Evolutionary conservation across 1,140 invertebrate species (phyloP).

Genomic region (Musca domestica): DNA sequence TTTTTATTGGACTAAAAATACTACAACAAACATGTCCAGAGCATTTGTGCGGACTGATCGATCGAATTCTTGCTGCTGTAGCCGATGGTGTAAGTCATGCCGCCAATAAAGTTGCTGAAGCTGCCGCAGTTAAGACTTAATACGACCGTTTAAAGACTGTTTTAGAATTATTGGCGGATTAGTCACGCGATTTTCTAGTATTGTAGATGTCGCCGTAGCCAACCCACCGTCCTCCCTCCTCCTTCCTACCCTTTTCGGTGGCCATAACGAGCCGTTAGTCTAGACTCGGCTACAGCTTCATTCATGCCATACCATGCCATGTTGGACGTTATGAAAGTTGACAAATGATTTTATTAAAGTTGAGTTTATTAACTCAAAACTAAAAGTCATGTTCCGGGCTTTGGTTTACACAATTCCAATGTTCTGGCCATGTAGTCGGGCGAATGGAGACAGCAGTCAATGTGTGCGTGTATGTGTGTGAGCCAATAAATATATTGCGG

Average conservation of each 20-base stretch:
- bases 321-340: constrained; percentile 10
- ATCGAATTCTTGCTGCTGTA: too few species aligned
- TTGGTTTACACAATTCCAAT: too few species aligned
- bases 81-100: too few species aligned
- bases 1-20: neutral
- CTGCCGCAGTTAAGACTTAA: neutral
- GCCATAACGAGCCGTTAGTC: too few species aligned
- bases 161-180: constrained; percentile 13
- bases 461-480: too few species aligned
- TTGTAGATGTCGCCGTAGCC: neutral
- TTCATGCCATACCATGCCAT: neutral
- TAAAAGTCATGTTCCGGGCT: neutral
- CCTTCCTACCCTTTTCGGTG: neutral
- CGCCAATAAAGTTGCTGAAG: neutral
- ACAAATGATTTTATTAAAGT: constrained; percentile 22
- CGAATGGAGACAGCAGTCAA: too few species aligned
- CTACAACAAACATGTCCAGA: neutral
- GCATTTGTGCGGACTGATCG: too few species aligned
- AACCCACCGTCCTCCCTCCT: neutral
- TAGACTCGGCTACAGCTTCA: neutral
- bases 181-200: constrained; percentile 21
- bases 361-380: constrained; percentile 21
- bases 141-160: neutral
- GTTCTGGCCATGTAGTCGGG: too few species aligned
- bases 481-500: too few species aligned